Evolutionary conservation across 2,888 invertebrate species (phyloP), one percentile per base, ranked within the genome.

Genomic region (Gryllus longicercus): DNA sequence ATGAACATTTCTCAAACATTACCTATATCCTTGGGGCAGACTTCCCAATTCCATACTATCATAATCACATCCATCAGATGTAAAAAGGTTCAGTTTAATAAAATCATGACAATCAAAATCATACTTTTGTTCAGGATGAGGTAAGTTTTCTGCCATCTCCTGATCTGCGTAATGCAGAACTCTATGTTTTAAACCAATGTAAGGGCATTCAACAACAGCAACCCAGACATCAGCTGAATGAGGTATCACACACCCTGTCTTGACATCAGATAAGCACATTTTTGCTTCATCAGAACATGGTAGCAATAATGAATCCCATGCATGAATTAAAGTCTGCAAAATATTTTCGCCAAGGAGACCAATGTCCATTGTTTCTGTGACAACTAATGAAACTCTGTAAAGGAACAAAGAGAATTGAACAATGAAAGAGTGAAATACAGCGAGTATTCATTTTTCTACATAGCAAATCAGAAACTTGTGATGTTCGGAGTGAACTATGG

Each of bases 331-430:
- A 23, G 92, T 91, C 83, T 91, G 88, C 76, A 95, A 86, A 63
- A 93, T 89, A 84, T 91, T 90, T 87, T 95, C 95, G 2, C 95
- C 95, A 86, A 95, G 92, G 50, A 95, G 85, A 0, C 93, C 95
- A 78, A 93, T 92, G 88, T 95, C 95, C 88, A 95, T 93, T 82
- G 92, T 91, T 87, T 96, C 95, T 3, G 94, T 94, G 1, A 95
- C 89, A 79, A 95, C 86, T 76, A 95, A 85, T 79, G 91, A 90
- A 25, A 90, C 89, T 84, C 88, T 88, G 83, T 74, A 83, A 81
- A 63, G 12, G n/a, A 38, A 38, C 8, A 8, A 38, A 38, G 5
- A 38, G 8, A 38, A 38, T 38, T 38, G 38, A 38, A 38, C 8
- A 5, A 38, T 5, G 38, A 38, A 38, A 38, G 38, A 38, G 38